A percentile compares a stretch with the other conserved stretches of the same genome.
These are phyloP conservation scores for Pundamilia nyererei DNA, from an alignment of 2,113 vertebrate genomes.

Conservation along the genomic window DNA sequence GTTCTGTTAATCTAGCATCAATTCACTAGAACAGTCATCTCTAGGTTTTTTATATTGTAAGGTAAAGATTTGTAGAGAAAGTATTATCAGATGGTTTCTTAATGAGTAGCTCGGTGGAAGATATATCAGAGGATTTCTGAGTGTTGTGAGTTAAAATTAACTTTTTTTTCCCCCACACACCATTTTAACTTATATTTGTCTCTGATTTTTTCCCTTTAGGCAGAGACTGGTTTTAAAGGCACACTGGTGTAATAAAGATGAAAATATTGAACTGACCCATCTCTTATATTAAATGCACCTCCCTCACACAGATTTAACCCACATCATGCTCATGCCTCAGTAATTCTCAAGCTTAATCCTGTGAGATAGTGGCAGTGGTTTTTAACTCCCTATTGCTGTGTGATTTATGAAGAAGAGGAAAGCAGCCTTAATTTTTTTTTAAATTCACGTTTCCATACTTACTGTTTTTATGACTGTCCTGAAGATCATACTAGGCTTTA, in stretches of 20 bases:
- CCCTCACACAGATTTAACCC: slow-evolving; percentile 35
- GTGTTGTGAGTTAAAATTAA: not conserved
- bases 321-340: slow-evolving; percentile 7
- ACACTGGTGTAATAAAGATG: slow-evolving; percentile 39
- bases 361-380: slow-evolving; percentile 12
- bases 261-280: slow-evolving; percentile 59
- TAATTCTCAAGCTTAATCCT: slow-evolving; percentile 53
- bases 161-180: not conserved
- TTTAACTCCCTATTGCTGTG: slow-evolving; percentile 7
- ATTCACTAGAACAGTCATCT: not conserved
- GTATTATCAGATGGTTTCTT: not conserved
- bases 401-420: slow-evolving; percentile 6
- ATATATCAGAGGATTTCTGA: not conserved
- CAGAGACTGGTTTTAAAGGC: slow-evolving; percentile 25
- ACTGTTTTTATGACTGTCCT: not conserved
- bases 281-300: slow-evolving; percentile 56
- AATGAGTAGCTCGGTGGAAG: not conserved
- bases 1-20: not conserved
- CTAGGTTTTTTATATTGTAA: not conserved
- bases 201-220: not conserved
- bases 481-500: not conserved
- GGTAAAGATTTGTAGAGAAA: not conserved
- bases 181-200: not conserved
- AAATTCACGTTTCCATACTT: not conserved
- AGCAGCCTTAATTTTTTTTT: not conserved